phyloP scores from a whole-genome alignment of 2,888 invertebrate genomes.

The Sepiola atlantica region DNA sequence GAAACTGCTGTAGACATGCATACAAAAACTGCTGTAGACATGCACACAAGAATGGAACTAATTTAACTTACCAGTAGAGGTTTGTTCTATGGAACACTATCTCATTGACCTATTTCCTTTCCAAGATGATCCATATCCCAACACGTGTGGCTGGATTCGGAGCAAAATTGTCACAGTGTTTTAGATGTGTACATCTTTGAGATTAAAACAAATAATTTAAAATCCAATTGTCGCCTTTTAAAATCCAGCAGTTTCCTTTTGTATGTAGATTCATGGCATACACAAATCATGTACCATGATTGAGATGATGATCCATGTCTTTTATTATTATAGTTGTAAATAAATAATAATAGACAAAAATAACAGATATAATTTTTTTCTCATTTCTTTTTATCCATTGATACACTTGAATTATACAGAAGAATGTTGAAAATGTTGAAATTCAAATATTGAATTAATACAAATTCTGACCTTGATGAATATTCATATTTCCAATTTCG shows the following conservation, averaged over 20 bases:
- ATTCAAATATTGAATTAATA: not conserved
- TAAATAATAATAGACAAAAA: not conserved
- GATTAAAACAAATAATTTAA: not conserved
- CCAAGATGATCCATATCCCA: not conserved
- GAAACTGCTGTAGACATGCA: too few species aligned
- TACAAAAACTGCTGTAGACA: not conserved
- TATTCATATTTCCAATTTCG: not conserved
- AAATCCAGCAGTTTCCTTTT: not conserved
- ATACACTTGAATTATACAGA: not conserved
- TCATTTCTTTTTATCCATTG: not conserved
- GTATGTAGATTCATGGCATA: not conserved
- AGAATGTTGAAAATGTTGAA: too few species aligned
- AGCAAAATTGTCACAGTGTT: not conserved
- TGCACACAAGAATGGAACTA: not conserved
- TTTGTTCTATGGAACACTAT: not conserved
- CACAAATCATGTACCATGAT: not conserved
- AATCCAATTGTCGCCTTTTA: not conserved
- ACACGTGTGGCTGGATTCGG: not conserved
- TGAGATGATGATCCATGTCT: not conserved
- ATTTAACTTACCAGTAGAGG: not conserved
- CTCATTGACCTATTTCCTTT: not conserved
- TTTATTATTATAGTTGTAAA: not conserved
- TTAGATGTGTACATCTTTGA: not conserved
- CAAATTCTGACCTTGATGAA: not conserved
- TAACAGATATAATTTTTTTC: not conserved